Base-by-base conservation (phyloP, 1,140 invertebrate species). In the Pomacea maculata region DNA sequence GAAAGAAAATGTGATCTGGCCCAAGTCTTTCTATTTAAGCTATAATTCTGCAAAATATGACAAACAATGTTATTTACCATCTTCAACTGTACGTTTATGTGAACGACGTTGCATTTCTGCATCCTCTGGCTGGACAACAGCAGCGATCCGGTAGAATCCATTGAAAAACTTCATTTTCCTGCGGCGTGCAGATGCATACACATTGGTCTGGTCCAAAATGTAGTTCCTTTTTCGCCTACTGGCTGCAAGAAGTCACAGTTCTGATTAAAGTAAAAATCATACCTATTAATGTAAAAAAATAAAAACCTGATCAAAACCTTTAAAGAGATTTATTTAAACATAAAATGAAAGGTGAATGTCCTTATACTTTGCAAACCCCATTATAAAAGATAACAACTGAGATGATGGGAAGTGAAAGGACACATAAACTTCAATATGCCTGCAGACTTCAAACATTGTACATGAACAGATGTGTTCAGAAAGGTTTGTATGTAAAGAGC, bases 121-220 rank as follows among this genome's bases (percentile, higher is more conserved):
- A 89, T 97, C 95, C 84, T 94, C 94, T 86, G 97, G 96, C 88
- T 98, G 94, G 90, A 98, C 93, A 87, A 98, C 95, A 89, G 97
- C 94, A 83, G 96, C 95, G 87, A 95, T 95, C 87, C 95, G 94
- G 92, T 95, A 95, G 93, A 96, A 97, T 87, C 95, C 96, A 89
- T 94, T 94, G 93, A 98, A 98, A 92, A 95, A 95, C 91, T 95
- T 95, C 95, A 98, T 95, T 94, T 98, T 98, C 92, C 97, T 95
- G 90, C 95, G 95, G 93, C 98, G 96, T 86, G 95, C 96, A 90
- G 96, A 95, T 91, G 95, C 95, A 93, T 97, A 97, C 85, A 98
- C 96, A 94, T 98, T 98, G 90, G 96, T 96, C 96, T 98, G 97
- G 93, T 99, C 97, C 83, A 99, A 93, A 87, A 99, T 97, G 91